phyloP scores from a whole-genome alignment of 2,113 vertebrate genomes.

The Leptobrachium ailaonicum region DNA sequence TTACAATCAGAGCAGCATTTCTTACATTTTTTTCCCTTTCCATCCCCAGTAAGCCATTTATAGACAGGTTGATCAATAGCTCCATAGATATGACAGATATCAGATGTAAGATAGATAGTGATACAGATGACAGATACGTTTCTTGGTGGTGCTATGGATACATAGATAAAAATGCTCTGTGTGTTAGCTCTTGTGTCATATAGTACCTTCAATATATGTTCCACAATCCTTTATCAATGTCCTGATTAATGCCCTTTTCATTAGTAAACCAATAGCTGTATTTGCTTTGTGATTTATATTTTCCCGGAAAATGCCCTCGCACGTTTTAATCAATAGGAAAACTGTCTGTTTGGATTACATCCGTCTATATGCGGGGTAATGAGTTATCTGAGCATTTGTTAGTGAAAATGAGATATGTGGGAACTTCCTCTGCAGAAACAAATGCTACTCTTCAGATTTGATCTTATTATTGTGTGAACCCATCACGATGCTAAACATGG shows the following conservation, averaged over 20 bases:
- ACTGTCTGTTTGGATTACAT: neutral
- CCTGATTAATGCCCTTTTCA: conserved; percentile 1
- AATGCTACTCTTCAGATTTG: too few relatives aligned
- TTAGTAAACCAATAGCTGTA: conserved; percentile 7
- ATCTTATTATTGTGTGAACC: too few relatives aligned
- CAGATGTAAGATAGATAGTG: too few relatives aligned
- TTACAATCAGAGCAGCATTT: too few relatives aligned
- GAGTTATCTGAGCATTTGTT: neutral
- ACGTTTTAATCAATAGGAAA: neutral
- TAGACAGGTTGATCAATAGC: too few relatives aligned
- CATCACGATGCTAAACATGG: too few relatives aligned
- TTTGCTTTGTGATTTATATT: conserved; percentile 21
- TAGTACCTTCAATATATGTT: neutral
- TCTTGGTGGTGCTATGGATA: too few relatives aligned
- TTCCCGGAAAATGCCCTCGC: neutral
- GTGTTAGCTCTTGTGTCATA: neutral
- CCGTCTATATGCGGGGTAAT: neutral
- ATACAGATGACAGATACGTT: too few relatives aligned
- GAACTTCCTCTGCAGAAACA: neutral
- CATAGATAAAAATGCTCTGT: neutral
- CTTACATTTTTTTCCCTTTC: too few relatives aligned
- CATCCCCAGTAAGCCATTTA: too few relatives aligned
- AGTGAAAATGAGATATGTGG: neutral
- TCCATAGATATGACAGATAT: too few relatives aligned
- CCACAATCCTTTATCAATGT: neutral